Base-by-base conservation (phyloP, 64 coral and sea anemone species). In the Stichodactyla helianthus region DNA sequence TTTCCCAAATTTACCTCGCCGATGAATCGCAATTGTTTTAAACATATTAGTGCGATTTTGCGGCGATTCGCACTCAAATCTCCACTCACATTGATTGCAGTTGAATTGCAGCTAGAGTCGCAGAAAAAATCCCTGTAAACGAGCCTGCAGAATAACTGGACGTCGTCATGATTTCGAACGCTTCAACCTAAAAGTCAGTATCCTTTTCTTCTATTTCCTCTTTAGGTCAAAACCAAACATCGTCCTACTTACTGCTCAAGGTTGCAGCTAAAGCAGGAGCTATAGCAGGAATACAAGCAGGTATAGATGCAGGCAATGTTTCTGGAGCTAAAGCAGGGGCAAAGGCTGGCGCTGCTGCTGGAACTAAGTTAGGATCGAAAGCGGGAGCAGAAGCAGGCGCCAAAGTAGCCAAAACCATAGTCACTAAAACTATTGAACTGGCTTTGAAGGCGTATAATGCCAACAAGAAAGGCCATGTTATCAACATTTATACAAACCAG, bases 281-380 rank as follows among this genome's bases (percentile, higher is more conserved):
- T 20, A 85, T 79, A 28, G 89, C 89, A 0, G 89, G 89, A 16
- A 54, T 44, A 15, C 61, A 65, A 51, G 55, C 77, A 28, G 89
- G 89, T 2, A 71, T 58, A 8, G 28, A 54, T 5, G 83, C 52
- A 50, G 89, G 83, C 4, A 52, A 54, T n/a, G 31, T 10, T 13
- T 77, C 17, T 54, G 89, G 89, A 78, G 83, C 83, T 11, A 61
- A 84, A 51, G 89, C 83, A 35, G 89, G 89, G 14, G 74, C 68
- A 18, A 86, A 79, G 55, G 93, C 93, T 25, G 93, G 93, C 44
- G 87, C 93, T 54, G 4, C 76, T 35, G 90, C 93, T 9, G 93
- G 93, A 67, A 87, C 53, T 15, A 82, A 87, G 19, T 86, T 89
- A 83, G 93, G 93, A 13, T 54, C 87, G 6, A 79, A 92, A 26